Evolutionary conservation across 2,888 invertebrate genomes (phyloP), one percentile per base, ranked within the genome.

Genomic region (Troilus luridus): DNA sequence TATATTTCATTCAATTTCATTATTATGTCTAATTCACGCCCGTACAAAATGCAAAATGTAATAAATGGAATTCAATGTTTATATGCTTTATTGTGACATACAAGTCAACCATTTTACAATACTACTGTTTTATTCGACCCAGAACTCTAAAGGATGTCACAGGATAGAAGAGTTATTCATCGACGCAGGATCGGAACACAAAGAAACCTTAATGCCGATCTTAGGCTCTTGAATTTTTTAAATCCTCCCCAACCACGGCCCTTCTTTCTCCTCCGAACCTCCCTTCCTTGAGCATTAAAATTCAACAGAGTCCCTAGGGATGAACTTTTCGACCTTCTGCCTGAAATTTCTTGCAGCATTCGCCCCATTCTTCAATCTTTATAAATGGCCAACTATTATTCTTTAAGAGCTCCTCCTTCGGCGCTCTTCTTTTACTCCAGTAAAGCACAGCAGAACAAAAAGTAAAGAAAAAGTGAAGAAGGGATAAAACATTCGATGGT

Each of bases 371-470:
- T 85, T 85, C 85, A 85, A 85, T 85, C 85, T 85, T 85, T 85
- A 85, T 85, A 85, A 85, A 85, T 58, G 85, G 85, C 85, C 85
- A 85, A 85, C 85, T 85, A 85, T 85, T 85, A 85, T 85, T 85
- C 85, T 85, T 85, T 85, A 85, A 85, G 85, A 85, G 85, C 85
- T 85, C 85, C 85, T 54, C 85, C 56, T 85, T n/a, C 56, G 56
- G 17, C n/a, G 56, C 85, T 85, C 85, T 56, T 85, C 21, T 58
- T 54, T 85, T 85, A 85, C 85, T 85, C 56, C 56, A 85, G 85
- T 85, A 56, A 85, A 85, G 72, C 72, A 67, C 67, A 77, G 72
- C 72, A 77, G 72, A 41, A 67, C 24, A 67, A 67, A 67, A 41
- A 77, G 19, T 17, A 77, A 72, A 72, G 27, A 72, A 67, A 27